A percentile compares a stretch with the other conserved stretches of the same genome.
phyloP scores from a whole-genome alignment of 2,113 vertebrate species.

The Eupsittula cactorum region DNA sequence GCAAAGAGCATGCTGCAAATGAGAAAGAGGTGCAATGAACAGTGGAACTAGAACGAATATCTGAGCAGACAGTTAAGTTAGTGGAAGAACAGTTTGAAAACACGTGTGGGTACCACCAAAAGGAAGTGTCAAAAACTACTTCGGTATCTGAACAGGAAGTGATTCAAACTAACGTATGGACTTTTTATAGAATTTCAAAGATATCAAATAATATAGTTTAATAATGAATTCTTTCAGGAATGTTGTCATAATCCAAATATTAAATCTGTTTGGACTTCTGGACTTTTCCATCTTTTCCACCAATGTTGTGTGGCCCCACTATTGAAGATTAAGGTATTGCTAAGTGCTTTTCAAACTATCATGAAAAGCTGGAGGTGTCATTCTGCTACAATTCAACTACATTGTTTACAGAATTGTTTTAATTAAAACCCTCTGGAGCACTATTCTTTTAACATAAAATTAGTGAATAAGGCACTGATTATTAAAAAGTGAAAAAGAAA shows the following conservation, averaged over 20 bases:
- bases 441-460: not conserved
- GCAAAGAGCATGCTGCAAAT: not conserved
- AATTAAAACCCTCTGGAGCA: not conserved
- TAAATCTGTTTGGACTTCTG: not conserved
- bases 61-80: not conserved
- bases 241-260: not conserved
- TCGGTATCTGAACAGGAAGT: not conserved
- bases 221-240: not conserved
- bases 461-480: not conserved
- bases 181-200: not conserved
- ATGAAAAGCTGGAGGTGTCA: not conserved
- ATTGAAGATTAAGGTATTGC: not conserved
- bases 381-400: not conserved
- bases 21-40: not conserved
- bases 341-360: not conserved
- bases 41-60: not conserved
- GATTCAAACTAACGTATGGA: not conserved
- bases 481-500: not conserved
- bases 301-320: accelerated
- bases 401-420: not conserved
- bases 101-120: accelerated
- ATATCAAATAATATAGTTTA: not conserved
- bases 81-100: not conserved
- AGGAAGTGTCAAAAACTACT: not conserved
- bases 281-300: not conserved